A percentile compares a stretch with the other conserved stretches of the same genome.
These are phyloP conservation scores for Phylloscopus trochiloides DNA, from an alignment of 2,113 vertebrate genomes.

Conservation along the genomic window DNA sequence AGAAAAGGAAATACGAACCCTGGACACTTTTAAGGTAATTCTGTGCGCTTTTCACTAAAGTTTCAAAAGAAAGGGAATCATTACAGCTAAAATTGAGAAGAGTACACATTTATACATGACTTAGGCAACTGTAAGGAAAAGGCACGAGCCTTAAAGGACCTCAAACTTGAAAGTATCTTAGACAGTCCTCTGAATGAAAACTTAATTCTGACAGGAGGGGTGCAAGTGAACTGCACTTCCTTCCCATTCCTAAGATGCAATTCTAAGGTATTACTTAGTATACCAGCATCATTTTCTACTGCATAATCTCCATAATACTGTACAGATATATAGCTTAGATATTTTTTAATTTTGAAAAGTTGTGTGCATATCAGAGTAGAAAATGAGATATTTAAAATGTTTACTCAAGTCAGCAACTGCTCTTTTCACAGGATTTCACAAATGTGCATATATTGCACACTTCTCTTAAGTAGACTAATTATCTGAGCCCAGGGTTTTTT, in stretches of 20 bases:
- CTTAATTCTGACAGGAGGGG: not conserved
- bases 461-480: not conserved
- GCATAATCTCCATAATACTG: not conserved
- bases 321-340: not conserved
- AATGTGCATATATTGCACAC: not conserved
- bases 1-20: not conserved
- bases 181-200: not conserved
- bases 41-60: not conserved
- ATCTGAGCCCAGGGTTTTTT: not conserved
- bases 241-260: not conserved
- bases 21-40: not conserved
- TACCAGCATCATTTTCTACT: not conserved
- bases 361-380: not conserved
- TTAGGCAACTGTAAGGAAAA: not conserved
- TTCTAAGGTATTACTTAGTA: not conserved
- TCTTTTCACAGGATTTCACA: not conserved
- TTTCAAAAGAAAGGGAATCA: not conserved
- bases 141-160: not conserved
- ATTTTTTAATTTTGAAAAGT: not conserved
- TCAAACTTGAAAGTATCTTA: not conserved
- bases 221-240: not conserved
- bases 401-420: not conserved
- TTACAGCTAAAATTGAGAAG: not conserved
- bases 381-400: not conserved
- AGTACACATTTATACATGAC: not conserved